Evolutionary conservation across 1,140 invertebrate species (phyloP), one percentile per base, ranked within the genome.

Genomic region (Drosophila prosaltans): DNA sequence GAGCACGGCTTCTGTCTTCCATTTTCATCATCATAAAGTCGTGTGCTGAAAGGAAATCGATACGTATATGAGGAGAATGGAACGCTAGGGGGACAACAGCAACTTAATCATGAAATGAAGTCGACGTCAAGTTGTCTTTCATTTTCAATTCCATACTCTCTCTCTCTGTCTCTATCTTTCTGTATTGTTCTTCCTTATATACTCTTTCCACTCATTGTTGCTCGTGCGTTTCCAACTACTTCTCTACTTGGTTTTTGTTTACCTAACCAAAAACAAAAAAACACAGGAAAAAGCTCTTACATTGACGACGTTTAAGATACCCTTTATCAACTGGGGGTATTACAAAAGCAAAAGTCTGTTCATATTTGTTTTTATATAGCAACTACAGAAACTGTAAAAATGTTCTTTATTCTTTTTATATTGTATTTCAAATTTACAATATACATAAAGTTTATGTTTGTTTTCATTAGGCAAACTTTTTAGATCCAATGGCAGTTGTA

Each of bases 71-170:
- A 3, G n/a, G n/a, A 3, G 41, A 0, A 1, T 7, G 11, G n/a
- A 36, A 36, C 6, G 32, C 32, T 36, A 36, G 41, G 41, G 41
- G 41, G 41, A 24, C 21, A 51, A 26, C 21, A 72, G 83, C 77
- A 88, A 86, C 83, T 86, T 86, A 86, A 86, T 86, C 83, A 86
- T 86, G 80, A 80, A 89, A 83, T 80, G 80, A 88, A 89, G 72
- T 86, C 70, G 68, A 81, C 84, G 75, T 86, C 83, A 88, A 88
- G 73, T 83, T 86, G 80, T 83, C 84, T 80, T 72, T 69, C 72
- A 80, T 88, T 88, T 88, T 77, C 68, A 85, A 78, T 86, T 81
- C 66, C 73, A 80, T 67, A 68, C 76, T 36, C 32, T 36, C 32
- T 36, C 32, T 69, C 28, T 41, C 40, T 62, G 32, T 55, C 68